Evolutionary conservation across 1,140 invertebrate genomes (phyloP).

Genomic region (Oscheius sp.): DNA sequence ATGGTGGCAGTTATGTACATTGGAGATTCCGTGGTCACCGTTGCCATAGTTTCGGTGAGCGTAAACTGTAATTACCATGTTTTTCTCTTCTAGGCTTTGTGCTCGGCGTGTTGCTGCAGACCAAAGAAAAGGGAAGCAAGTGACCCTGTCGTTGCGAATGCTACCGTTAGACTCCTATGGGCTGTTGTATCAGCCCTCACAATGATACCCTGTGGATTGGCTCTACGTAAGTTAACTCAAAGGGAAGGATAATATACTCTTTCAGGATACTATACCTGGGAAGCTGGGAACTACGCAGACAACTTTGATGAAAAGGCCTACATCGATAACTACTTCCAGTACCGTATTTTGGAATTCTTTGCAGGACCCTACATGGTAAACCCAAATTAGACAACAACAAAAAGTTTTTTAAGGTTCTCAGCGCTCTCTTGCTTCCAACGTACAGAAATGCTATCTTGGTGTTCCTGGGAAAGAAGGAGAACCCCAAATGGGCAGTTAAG

Average conservation of each 20-base stretch:
- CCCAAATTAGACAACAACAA: neutral
- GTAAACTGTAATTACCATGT: neutral
- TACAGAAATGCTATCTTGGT: neutral
- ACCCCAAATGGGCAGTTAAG: no score
- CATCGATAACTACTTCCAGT: neutral
- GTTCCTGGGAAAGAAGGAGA: no score
- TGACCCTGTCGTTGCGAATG: neutral
- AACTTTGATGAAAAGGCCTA: neutral
- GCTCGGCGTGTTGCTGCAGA: neutral
- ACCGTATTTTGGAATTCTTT: neutral
- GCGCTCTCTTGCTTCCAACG: neutral
- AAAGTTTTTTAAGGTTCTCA: neutral
- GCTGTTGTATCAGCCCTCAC: neutral
- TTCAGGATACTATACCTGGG: neutral
- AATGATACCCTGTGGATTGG: no score
- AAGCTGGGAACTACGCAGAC: neutral
- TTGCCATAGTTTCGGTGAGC: neutral
- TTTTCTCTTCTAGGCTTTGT: neutral
- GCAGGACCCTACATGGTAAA: neutral
- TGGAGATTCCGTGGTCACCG: neutral
- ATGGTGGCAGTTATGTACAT: neutral
- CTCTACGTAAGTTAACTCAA: neutral
- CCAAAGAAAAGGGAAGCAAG: neutral
- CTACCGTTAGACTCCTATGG: neutral
- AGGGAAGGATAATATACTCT: no score